Conservation (phyloP, 2,888 invertebrate species). For the Rhagium mordax region DNA sequence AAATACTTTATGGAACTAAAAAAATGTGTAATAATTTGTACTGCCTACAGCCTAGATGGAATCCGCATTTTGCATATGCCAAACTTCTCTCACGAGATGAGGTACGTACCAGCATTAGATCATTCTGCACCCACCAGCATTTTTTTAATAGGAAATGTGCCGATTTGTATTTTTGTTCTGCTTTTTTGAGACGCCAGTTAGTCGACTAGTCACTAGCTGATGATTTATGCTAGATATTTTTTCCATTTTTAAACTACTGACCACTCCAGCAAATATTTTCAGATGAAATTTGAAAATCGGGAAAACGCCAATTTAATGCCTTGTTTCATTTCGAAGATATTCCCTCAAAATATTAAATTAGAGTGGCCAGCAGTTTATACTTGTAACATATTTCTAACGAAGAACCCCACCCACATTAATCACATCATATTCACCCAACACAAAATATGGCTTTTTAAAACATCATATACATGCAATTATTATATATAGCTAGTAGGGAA, state of each 20-base stretch:
- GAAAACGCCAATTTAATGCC: no score
- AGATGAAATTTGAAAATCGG: no score
- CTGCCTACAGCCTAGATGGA: conserved; percentile 70
- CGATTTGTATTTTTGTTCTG: conserved; percentile 41
- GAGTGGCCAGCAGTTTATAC: no score
- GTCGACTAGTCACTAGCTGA: neutral
- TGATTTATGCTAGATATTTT: neutral
- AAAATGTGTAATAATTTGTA: conserved; percentile 31
- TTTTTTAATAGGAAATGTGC: conserved; percentile 42
- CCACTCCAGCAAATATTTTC: no score
- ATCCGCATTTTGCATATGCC: conserved; percentile 74
- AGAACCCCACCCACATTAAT: neutral
- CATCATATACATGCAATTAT: neutral
- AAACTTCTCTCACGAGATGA: conserved; percentile 70
- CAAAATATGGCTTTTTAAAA: neutral
- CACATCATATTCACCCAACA: neutral
- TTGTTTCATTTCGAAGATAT: no score
- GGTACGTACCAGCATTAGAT: conserved; percentile 49
- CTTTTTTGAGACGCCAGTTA: neutral
- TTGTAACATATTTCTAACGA: neutral
- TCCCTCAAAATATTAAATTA: no score
- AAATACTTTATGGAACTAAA: conserved; percentile 5
- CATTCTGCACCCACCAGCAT: conserved; percentile 13
- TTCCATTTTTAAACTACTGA: no score
- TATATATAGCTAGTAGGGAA: neutral